Evolutionary conservation across 2,888 invertebrate genomes (phyloP), one percentile per base, ranked within the genome.

Genomic region (Ypsolopha sequella): DNA sequence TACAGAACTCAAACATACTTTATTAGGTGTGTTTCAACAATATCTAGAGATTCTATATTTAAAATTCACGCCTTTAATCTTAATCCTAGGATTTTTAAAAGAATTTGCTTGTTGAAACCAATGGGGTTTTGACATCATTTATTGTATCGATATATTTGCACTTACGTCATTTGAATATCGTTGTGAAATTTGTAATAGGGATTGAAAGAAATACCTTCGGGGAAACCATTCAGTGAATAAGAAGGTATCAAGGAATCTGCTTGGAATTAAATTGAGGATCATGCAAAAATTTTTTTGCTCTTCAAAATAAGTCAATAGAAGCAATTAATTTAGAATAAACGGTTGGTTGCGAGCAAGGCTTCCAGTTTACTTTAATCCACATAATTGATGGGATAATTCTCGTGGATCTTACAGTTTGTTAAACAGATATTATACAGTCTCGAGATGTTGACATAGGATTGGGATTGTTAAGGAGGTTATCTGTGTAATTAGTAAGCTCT

Each of bases 401-500:
- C 36, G 62, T 63, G 65, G 64, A 64, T 65, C 63, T 61, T 56
- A 53, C 54, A 60, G 58, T 61, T 62, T 58, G 58, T 60, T 56
- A 56, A 56, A 57, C 55, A 54, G 58, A 58, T 59, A 56, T 62
- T 60, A 59, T 59, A 62, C 62, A 65, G 63, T 66, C 71, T 66
- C 58, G 65, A 63, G 64, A 63, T 80, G 80, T 82, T 79, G 74
- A 68, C 66, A 71, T 71, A 84, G 82, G 81, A 84, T 76, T 71
- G 64, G 60, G 68, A 70, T 70, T 71, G 72, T 71, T 74, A 70
- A 73, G 68, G 66, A 73, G 75, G 76, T 75, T 80, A 76, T 73
- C 71, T 72, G 67, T 68, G 66, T 76, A 80, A 80, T 84, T 80
- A 84, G 76, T 67, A 70, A 70, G 73, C 76, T 76, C 75, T 76